Percentiles rank a stretch among this genome's conserved stretches.
Evolutionary conservation across 2,797 vertebrate species (phyloP).

Genomic region (Apodemus agrarius): DNA sequence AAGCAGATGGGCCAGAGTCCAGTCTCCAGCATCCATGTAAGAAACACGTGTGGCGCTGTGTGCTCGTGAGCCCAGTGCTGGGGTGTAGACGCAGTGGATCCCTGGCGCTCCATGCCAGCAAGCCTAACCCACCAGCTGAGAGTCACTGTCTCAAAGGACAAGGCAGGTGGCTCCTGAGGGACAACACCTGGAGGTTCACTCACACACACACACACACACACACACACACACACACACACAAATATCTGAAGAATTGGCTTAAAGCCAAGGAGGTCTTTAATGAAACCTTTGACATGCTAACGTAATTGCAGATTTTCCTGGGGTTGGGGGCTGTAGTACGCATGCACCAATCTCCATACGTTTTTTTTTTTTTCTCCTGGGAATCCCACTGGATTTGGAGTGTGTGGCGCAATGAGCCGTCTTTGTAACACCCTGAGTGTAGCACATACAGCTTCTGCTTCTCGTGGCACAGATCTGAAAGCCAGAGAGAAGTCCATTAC

Average conservation of each 20-base stretch:
- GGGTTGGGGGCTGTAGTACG: background rate
- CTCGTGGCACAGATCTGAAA: background rate
- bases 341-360: background rate
- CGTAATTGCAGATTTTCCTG: background rate
- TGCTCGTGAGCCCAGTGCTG: background rate
- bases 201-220: background rate
- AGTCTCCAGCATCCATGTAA: background rate
- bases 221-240: background rate
- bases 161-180: background rate
- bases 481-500: background rate
- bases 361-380: background rate
- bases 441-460: background rate
- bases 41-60: background rate
- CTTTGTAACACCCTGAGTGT: background rate
- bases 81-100: background rate
- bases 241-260: background rate
- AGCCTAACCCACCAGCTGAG: background rate
- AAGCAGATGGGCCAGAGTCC: background rate
- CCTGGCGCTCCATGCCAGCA: background rate
- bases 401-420: background rate
- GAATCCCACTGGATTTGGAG: background rate
- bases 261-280: slow-evolving; percentile 14
- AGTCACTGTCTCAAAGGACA: background rate
- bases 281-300: background rate
- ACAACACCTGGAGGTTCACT: background rate